Conservation (phyloP, 1,140 invertebrate species). For the Schmidtea mediterranea region DNA sequence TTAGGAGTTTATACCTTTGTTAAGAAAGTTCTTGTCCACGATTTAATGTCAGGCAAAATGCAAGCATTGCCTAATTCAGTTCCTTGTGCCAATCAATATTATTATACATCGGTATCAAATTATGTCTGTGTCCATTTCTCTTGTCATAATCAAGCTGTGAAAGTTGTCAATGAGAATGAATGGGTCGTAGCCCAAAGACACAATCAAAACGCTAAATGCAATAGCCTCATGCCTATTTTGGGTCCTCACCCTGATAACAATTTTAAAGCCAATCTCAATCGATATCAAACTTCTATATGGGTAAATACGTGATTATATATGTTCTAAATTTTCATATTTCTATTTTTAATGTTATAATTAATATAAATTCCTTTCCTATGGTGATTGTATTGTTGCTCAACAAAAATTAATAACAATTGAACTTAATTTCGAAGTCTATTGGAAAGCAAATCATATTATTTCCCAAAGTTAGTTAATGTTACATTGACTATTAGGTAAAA, state of each 20-base stretch:
- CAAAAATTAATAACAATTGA: too few relatives aligned
- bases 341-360: background rate
- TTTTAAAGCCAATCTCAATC: background rate
- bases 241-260: slow-evolving; percentile 39
- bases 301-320: slow-evolving; percentile 6
- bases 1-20: slow-evolving; percentile 87
- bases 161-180: background rate
- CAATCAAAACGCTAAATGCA: slow-evolving; percentile 86
- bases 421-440: too few relatives aligned
- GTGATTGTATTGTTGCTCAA: too few relatives aligned
- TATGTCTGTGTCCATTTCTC: slow-evolving; percentile 93
- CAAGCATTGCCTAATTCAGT: too few relatives aligned
- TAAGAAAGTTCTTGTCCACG: slow-evolving; percentile 39
- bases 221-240: slow-evolving; percentile 76
- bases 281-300: too few relatives aligned
- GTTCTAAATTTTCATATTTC: background rate
- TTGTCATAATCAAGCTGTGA: slow-evolving; percentile 37
- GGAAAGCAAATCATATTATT: too few relatives aligned
- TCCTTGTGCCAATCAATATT: too few relatives aligned
- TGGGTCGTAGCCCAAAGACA: slow-evolving; percentile 33
- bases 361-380: background rate
- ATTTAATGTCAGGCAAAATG: too few relatives aligned
- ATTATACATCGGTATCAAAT: slow-evolving; percentile 55
- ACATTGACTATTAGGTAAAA: too few relatives aligned
- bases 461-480: too few relatives aligned